A percentile compares a stretch with the other conserved stretches of the same genome.
These are phyloP conservation scores for Lacerta viridis DNA, from an alignment of 2,797 vertebrate genomes.

Conservation along the genomic window DNA sequence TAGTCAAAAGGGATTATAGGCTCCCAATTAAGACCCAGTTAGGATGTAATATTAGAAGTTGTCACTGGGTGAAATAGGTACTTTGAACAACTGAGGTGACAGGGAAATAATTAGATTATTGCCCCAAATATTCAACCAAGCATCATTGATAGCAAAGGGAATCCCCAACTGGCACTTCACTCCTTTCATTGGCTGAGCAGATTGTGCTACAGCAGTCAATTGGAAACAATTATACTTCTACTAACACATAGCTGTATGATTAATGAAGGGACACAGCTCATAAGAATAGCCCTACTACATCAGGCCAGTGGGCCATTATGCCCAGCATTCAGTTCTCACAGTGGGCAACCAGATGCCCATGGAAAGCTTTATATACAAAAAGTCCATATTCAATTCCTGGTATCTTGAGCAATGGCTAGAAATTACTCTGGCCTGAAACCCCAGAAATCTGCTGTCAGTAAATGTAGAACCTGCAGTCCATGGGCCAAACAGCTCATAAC, in stretches of 20 bases:
- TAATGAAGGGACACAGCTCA: too few relatives aligned
- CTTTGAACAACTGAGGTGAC: background rate
- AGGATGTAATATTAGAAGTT: background rate
- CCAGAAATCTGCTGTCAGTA: too few relatives aligned
- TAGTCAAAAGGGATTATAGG: background rate
- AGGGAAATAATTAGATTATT: background rate
- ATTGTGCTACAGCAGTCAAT: background rate
- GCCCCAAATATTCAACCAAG: background rate
- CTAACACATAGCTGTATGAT: background rate
- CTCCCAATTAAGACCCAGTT: background rate
- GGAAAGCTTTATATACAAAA: too few relatives aligned
- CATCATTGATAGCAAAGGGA: background rate
- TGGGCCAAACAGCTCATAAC: too few relatives aligned
- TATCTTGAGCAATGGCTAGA: too few relatives aligned
- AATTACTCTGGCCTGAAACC: too few relatives aligned
- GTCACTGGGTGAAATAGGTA: background rate
- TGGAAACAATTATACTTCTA: background rate
- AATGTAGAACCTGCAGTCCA: too few relatives aligned
- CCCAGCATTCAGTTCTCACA: too few relatives aligned
- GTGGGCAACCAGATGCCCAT: too few relatives aligned
- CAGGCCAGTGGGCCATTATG: too few relatives aligned
- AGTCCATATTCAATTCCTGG: too few relatives aligned
- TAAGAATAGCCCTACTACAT: too few relatives aligned
- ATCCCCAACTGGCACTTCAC: background rate
- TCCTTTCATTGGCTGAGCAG: background rate